These are phyloP conservation scores for Listronotus oregonensis DNA, from an alignment of 1,140 invertebrate species.

Conservation along the genomic window DNA sequence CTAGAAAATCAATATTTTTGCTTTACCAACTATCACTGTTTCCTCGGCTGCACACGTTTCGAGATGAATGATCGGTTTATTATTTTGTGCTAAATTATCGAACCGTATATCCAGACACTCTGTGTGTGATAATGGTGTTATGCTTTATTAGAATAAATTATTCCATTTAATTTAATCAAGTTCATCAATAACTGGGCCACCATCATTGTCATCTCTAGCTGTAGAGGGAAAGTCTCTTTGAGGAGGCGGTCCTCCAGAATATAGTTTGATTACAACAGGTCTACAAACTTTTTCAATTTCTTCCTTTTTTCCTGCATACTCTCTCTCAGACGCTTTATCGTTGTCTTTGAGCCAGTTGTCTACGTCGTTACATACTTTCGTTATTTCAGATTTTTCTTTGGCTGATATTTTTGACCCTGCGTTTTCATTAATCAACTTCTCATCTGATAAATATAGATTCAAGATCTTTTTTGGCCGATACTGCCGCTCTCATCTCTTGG, in stretches of 20 bases:
- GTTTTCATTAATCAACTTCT: constrained; percentile 60
- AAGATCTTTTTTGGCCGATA: constrained; percentile 69
- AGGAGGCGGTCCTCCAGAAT: constrained; percentile 41
- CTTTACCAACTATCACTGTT: no score
- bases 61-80: no score
- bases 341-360: constrained; percentile 71
- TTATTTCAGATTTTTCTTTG: constrained; percentile 55
- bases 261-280: constrained; percentile 59
- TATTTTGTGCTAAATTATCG: no score
- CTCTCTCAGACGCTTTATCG: constrained; percentile 63
- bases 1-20: no score
- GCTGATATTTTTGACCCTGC: constrained; percentile 51
- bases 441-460: constrained; percentile 77
- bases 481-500: constrained; percentile 59
- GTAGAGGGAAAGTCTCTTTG: constrained; percentile 57
- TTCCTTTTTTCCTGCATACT: constrained; percentile 63
- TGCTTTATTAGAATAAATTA: no score
- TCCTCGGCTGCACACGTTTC: no score
- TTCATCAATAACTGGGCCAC: constrained; percentile 71
- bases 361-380: constrained; percentile 60
- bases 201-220: constrained; percentile 55
- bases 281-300: constrained; percentile 61
- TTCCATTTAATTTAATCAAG: no score
- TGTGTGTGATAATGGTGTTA: no score
- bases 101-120: no score